Evolutionary conservation across 2,797 vertebrate genomes (phyloP), one percentile per base, ranked within the genome.

Genomic region (Telmatherina bonti): DNA sequence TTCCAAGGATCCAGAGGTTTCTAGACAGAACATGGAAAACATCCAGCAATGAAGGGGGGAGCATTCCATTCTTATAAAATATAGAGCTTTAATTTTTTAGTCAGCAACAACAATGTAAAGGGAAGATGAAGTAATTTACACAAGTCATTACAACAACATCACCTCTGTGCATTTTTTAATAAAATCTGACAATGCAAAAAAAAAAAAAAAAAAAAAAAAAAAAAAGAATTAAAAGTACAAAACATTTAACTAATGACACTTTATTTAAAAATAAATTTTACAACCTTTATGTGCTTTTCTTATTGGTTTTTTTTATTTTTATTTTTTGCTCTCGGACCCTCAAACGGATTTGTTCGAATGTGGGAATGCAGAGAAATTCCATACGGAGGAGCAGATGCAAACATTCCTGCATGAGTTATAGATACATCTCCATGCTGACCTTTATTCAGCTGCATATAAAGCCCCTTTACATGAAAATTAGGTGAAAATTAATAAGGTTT

Each of bases 51-150:
- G 81, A 93, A 87, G n/a, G 76, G 82, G 83, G 82, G 86, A 88
- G 74, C 86, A 85, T 89, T 91, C 87, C 84, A 89, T 93, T 94
- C 90, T 93, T 94, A 95, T 91, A 94, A 95, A 95, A 95, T 94
- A 95, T 94, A 94, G 91, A 94, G 90, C 94, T 95, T 95, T 95
- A 93, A 95, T 95, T 94, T 49, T 94, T 95, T 94, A 94, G 93
- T 93, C 90, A 86, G 93, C 92, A 93, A 95, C 93, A 89, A 91
- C 92, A 92, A 93, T 85, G 91, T 81, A 91, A 91, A 92, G 85
- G 83, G 87, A 86, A 88, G 83, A 86, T 81, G 81, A 84, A 91
- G 88, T 88, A 66, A 91, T 93, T 93, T 92, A 94, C 93, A 94
- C 86, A 64, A 90, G 84, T 90, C 88, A 92, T 90, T 91, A 93